These are phyloP conservation scores for Rousettus leschenaultii DNA, from an alignment of 2,113 vertebrate genomes.

Conservation along the genomic window DNA sequence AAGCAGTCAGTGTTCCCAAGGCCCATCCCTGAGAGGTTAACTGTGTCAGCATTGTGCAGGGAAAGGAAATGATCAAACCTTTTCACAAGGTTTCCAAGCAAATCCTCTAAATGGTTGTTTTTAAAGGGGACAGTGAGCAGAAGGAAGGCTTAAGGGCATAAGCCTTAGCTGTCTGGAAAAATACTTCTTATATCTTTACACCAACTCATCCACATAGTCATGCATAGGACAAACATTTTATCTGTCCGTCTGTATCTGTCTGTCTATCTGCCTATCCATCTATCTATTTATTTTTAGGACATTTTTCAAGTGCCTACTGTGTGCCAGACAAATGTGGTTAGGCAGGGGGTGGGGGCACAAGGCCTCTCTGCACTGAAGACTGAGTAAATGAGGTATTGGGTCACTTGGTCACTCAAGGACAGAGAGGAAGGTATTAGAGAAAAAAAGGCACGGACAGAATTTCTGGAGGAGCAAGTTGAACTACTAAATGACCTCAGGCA, in stretches of 20 bases:
- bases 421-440: neutral
- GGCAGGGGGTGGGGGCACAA: neutral
- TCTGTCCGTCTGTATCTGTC: neutral
- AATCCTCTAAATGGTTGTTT: neutral
- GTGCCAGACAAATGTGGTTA: neutral
- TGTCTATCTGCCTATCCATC: no score
- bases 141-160: neutral
- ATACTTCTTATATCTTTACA: neutral
- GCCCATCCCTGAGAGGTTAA: neutral
- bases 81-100: neutral
- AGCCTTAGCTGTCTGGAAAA: neutral
- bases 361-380: neutral
- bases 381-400: neutral
- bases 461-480: neutral
- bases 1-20: neutral
- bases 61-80: neutral
- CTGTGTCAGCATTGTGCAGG: neutral
- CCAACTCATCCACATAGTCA: neutral
- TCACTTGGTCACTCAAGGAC: conserved; percentile 17
- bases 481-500: neutral
- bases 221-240: neutral
- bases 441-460: neutral
- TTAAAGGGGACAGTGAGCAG: neutral
- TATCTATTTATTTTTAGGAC: neutral
- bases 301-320: neutral